A percentile compares a stretch with the other conserved stretches of the same genome.
Evolutionary conservation across 2,113 vertebrate genomes (phyloP).

Genomic region (Pao palembangensis): DNA sequence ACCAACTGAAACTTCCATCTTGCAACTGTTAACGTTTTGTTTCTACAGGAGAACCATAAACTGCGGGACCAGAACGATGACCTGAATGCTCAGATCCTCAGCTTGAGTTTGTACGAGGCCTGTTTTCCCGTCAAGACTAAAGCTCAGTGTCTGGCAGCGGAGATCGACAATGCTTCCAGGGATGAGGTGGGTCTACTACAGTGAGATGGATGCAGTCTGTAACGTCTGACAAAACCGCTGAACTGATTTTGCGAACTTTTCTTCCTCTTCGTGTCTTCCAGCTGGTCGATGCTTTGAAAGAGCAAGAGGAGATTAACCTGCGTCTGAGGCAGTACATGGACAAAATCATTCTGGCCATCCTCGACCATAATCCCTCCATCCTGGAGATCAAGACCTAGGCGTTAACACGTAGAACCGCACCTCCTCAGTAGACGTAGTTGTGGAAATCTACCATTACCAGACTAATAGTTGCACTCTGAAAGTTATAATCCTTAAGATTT

Average conservation of each 20-base stretch:
- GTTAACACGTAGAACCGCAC: neutral
- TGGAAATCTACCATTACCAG: neutral
- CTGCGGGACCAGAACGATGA: constrained; percentile 96
- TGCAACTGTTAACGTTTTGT: constrained; percentile 1
- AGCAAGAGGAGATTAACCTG: constrained; percentile 96
- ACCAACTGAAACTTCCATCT: neutral
- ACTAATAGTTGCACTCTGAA: neutral
- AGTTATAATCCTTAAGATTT: constrained; percentile 21
- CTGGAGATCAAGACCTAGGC: constrained; percentile 93
- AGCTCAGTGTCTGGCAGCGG: constrained; percentile 94
- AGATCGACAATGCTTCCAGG: constrained; percentile 94
- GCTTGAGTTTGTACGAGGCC: constrained; percentile 95
- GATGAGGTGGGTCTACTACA: constrained; percentile 82
- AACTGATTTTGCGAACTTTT: neutral
- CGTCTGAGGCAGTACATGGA: constrained; percentile 98
- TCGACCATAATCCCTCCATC: constrained; percentile 97
- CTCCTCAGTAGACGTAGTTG: constrained; percentile 4
- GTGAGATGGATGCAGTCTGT: neutral
- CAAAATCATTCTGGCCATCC: constrained; percentile 97
- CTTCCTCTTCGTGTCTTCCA: constrained; percentile 45
- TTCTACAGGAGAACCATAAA: constrained; percentile 88
- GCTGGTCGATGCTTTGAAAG: constrained; percentile 95
- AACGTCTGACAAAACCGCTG: rapidly evolving
- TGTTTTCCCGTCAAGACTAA: constrained; percentile 91
- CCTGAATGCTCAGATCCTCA: constrained; percentile 95